Conservation (phyloP, 2,888 invertebrate species). For the Amitus sp. region DNA sequence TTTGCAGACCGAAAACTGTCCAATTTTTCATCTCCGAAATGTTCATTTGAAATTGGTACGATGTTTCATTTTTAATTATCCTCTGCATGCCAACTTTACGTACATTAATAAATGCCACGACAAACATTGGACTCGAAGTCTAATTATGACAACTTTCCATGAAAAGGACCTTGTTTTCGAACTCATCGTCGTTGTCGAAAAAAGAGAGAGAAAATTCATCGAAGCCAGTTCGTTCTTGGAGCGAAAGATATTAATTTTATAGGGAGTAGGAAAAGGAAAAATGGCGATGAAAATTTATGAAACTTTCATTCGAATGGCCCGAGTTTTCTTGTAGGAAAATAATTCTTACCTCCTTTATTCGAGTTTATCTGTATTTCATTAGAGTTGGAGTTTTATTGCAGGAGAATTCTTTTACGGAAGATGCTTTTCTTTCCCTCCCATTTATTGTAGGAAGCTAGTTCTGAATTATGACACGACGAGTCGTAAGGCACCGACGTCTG, state of each 20-base stretch:
- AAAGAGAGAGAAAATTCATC: neutral
- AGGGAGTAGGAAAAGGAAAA: neutral
- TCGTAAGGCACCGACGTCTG: slow-evolving; percentile 26
- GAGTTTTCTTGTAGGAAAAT: neutral
- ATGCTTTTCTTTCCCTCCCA: slow-evolving; percentile 15
- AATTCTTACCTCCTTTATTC: slow-evolving; percentile 10
- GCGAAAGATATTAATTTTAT: neutral
- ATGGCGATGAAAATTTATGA: slow-evolving; percentile 1
- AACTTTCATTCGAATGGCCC: neutral
- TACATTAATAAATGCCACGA: too few relatives aligned
- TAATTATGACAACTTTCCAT: neutral
- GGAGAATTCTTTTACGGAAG: slow-evolving; percentile 15
- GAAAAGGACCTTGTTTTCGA: neutral
- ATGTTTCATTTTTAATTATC: too few relatives aligned
- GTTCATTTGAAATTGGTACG: too few relatives aligned
- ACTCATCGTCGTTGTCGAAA: neutral
- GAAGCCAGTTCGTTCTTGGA: neutral
- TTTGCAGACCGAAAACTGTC: too few relatives aligned
- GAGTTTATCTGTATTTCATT: slow-evolving; percentile 26
- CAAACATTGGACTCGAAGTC: too few relatives aligned
- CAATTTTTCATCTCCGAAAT: too few relatives aligned
- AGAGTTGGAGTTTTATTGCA: slow-evolving; percentile 16
- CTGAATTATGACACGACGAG: slow-evolving; percentile 29
- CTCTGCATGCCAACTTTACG: too few relatives aligned
- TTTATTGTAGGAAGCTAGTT: slow-evolving; percentile 23